A percentile compares a stretch with the other conserved stretches of the same genome.
These are phyloP conservation scores for Drosophila baimaii DNA, from an alignment of 1,140 invertebrate genomes.

Conservation along the genomic window DNA sequence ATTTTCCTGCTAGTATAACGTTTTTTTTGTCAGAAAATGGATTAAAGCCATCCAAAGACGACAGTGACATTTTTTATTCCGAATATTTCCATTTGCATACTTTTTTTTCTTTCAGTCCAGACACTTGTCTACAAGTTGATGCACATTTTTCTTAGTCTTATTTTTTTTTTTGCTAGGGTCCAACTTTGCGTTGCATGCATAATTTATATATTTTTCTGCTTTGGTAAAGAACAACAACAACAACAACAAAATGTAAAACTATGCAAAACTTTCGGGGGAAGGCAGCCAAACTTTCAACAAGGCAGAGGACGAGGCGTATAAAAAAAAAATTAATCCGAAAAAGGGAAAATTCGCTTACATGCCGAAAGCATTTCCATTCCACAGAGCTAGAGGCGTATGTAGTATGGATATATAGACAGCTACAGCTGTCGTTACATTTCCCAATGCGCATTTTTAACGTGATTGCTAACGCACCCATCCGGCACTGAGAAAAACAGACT, in stretches of 20 bases:
- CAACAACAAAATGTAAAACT: slow-evolving; percentile 69
- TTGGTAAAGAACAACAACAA: slow-evolving; percentile 43
- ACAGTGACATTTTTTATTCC: background rate
- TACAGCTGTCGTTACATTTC: slow-evolving; percentile 76
- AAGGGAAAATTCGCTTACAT: slow-evolving; percentile 46
- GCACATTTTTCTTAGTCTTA: slow-evolving; percentile 46
- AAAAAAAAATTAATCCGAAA: slow-evolving; percentile 66
- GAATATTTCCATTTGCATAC: background rate
- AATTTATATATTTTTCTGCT: slow-evolving; percentile 76
- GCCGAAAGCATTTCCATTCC: slow-evolving; percentile 35
- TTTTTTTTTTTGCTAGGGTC: slow-evolving; percentile 34
- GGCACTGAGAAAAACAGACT: background rate
- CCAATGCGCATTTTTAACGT: slow-evolving; percentile 71
- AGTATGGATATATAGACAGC: slow-evolving; percentile 31
- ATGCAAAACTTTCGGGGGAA: slow-evolving; percentile 70
- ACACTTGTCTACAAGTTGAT: slow-evolving; percentile 48
- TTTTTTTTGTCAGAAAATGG: background rate
- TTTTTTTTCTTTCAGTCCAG: slow-evolving; percentile 1
- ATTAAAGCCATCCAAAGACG: too few species aligned
- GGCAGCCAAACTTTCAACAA: slow-evolving; percentile 51
- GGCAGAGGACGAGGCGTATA: slow-evolving; percentile 12
- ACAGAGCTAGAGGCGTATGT: background rate
- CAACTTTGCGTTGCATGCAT: slow-evolving; percentile 77
- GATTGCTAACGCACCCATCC: slow-evolving; percentile 58
- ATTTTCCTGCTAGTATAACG: too few species aligned